Evolutionary conservation across 2,113 vertebrate species (phyloP).

Genomic region (Girardinichthys multiradiatus): DNA sequence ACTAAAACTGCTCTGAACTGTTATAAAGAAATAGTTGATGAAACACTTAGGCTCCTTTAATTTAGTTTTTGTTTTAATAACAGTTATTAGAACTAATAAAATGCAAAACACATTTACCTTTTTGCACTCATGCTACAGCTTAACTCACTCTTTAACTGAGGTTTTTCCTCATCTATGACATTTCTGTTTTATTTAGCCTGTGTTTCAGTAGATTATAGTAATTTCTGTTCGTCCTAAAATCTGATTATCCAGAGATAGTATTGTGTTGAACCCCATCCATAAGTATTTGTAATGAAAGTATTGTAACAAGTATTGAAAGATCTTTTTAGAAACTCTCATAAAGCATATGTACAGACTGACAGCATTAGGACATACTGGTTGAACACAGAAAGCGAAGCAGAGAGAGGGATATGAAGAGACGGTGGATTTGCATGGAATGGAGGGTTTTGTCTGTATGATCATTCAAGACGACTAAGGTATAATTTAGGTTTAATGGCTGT

Average conservation of each 20-base stretch:
- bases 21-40: neutral
- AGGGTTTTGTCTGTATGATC: conserved; percentile 47
- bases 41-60: neutral
- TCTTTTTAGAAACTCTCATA: conserved; percentile 17
- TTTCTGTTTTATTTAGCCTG: conserved; percentile 13
- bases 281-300: neutral
- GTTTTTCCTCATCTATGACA: neutral
- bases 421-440: conserved; percentile 49
- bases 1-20: neutral
- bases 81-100: neutral
- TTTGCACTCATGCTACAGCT: neutral
- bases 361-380: neutral
- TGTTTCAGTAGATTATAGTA: conserved; percentile 12
- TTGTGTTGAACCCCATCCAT: conserved; percentile 1
- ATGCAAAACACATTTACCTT: neutral
- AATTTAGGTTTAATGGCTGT: conserved; percentile 51
- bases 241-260: conserved; percentile 4
- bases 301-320: conserved; percentile 34
- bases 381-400: conserved; percentile 14
- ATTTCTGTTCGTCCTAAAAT: conserved; percentile 12
- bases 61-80: neutral
- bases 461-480: conserved; percentile 48
- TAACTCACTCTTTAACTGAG: neutral
- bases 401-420: conserved; percentile 8
- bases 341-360: conserved; percentile 11